These are phyloP conservation scores for Sander lucioperca DNA, from an alignment of 2,113 vertebrate genomes.

Conservation along the genomic window DNA sequence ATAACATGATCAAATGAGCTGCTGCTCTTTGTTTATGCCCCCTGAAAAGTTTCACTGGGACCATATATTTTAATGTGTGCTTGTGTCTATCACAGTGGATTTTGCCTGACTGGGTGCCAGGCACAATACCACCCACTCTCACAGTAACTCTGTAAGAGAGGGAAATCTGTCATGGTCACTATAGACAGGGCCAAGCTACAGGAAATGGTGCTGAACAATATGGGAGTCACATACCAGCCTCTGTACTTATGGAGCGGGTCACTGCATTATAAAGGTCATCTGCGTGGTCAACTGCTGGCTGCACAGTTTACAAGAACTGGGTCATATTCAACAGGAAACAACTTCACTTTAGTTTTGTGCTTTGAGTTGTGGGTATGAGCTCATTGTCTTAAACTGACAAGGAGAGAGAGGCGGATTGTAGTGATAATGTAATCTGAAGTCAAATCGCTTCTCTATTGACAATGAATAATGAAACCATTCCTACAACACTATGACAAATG, in stretches of 20 bases:
- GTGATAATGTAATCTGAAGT: constrained; percentile 15
- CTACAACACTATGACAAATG: neutral
- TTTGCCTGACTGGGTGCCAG: constrained; percentile 10
- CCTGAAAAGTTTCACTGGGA: constrained; percentile 12
- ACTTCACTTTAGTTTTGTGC: neutral
- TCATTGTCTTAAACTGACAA: neutral
- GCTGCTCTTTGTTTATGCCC: constrained; percentile 20
- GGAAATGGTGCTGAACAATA: constrained; percentile 56
- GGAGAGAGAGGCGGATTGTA: neutral
- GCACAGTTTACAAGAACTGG: constrained; percentile 13
- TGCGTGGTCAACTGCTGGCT: constrained; percentile 31
- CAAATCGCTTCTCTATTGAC: constrained; percentile 16
- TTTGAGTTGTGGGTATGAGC: neutral
- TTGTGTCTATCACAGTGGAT: constrained; percentile 29
- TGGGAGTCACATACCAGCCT: constrained; percentile 27
- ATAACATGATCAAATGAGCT: constrained; percentile 24
- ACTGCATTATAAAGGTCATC: constrained; percentile 37
- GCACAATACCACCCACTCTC: constrained; percentile 47
- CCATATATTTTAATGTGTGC: constrained; percentile 8
- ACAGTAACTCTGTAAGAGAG: constrained; percentile 38
- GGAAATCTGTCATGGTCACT: constrained; percentile 38
- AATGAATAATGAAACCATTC: constrained; percentile 5
- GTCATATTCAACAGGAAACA: constrained; percentile 10
- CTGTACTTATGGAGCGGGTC: constrained; percentile 23
- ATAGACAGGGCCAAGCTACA: constrained; percentile 12